phyloP scores from a whole-genome alignment of 2,797 vertebrate species.

The Acanthis flammea region DNA sequence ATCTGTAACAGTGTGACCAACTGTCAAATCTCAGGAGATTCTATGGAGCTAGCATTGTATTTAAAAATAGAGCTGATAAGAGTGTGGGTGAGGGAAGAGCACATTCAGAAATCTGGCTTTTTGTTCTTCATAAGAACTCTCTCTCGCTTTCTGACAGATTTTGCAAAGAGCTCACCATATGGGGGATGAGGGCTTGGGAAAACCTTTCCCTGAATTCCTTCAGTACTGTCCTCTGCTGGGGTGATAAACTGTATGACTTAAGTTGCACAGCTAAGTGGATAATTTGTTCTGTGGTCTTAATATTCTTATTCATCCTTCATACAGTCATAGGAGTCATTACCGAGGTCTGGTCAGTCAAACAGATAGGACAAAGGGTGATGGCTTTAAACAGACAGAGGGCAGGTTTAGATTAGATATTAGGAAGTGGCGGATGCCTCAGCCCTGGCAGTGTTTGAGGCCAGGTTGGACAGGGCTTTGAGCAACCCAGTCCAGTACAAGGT shows the following conservation, averaged over 20 bases:
- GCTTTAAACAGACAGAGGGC: background rate
- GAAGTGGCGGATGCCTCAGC: background rate
- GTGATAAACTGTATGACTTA: background rate
- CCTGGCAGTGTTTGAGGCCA: background rate
- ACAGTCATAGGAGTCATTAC: background rate
- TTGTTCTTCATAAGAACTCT: background rate
- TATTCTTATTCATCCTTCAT: background rate
- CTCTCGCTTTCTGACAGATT: background rate
- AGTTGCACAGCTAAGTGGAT: background rate
- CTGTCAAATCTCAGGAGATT: conserved; percentile 13
- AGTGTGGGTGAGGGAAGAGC: background rate
- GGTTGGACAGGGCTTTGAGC: background rate
- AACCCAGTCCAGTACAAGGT: background rate
- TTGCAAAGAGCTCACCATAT: background rate
- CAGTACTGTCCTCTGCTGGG: background rate
- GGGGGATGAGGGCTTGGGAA: background rate
- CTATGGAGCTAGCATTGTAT: background rate
- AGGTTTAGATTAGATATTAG: background rate
- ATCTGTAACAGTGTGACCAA: background rate
- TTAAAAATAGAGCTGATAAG: conserved; percentile 49
- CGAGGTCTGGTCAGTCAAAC: background rate
- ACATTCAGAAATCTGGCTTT: conserved; percentile 13
- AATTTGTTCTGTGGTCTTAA: background rate
- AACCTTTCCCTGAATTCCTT: background rate
- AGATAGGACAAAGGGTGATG: background rate